Percentiles rank a stretch among this genome's conserved stretches.
phyloP scores from a whole-genome alignment of 1,140 invertebrate species.

The Linepithema humile region DNA sequence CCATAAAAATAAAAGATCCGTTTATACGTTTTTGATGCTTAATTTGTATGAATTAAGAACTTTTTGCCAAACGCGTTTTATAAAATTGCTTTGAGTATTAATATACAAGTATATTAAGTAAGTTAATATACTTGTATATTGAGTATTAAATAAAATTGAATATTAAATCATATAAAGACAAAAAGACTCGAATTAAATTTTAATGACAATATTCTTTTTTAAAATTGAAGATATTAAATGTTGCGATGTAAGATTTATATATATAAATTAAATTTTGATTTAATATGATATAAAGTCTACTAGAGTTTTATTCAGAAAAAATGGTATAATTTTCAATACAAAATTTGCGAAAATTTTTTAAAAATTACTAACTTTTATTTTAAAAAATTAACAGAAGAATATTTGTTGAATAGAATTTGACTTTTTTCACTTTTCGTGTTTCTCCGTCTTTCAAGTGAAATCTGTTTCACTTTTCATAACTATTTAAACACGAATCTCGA shows the following conservation, averaged over 20 bases:
- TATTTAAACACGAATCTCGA: constrained; percentile 49
- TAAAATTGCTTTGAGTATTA: too few species aligned
- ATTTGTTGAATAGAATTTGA: neutral
- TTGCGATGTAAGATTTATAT: neutral
- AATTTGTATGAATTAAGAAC: neutral
- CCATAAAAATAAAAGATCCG: neutral
- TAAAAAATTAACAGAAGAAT: too few species aligned
- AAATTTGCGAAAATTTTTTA: neutral
- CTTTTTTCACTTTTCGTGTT: neutral
- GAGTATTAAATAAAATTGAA: too few species aligned
- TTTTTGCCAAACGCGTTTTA: neutral
- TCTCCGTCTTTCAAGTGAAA: neutral
- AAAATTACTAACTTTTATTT: too few species aligned
- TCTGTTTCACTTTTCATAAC: neutral
- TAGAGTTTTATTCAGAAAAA: neutral
- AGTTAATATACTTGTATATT: too few species aligned
- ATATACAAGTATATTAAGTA: too few species aligned
- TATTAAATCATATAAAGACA: neutral
- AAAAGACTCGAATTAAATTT: neutral
- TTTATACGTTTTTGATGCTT: neutral
- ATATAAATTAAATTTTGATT: neutral
- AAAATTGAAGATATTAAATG: neutral
- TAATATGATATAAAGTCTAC: neutral
- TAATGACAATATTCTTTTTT: neutral
- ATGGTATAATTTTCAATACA: neutral